These are phyloP conservation scores for Periparus ater DNA, from an alignment of 2,797 vertebrate species.

Conservation along the genomic window DNA sequence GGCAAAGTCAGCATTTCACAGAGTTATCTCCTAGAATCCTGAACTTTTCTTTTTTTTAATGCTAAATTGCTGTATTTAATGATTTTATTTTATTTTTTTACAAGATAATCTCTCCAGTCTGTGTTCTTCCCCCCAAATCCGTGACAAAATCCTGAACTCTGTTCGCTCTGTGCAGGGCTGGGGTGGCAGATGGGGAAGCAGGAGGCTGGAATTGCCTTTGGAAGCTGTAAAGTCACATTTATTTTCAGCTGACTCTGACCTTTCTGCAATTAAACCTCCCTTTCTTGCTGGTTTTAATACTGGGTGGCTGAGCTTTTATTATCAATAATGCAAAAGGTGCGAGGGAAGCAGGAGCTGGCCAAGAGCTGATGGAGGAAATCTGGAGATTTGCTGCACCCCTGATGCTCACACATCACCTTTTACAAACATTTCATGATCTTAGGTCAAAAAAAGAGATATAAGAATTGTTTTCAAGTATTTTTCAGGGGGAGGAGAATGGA, in stretches of 20 bases:
- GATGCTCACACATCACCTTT: not conserved
- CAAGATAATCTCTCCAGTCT: not conserved
- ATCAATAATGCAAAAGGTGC: constrained; percentile 34
- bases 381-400: not conserved
- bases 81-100: not conserved
- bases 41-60: not conserved
- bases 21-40: not conserved
- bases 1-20: not conserved
- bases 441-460: not conserved
- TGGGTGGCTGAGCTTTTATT: not conserved
- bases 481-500: not conserved
- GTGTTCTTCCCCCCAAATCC: not conserved
- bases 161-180: not conserved
- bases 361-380: not conserved
- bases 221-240: constrained; percentile 1
- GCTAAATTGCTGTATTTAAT: not conserved
- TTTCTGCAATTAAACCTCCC: not conserved
- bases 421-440: not conserved
- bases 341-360: not conserved
- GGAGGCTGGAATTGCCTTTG: not conserved
- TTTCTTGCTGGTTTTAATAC: not conserved
- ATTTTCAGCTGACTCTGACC: not conserved
- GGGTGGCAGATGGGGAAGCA: not conserved
- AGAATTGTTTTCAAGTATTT: not conserved
- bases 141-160: not conserved